These are phyloP conservation scores for Tholera decimalis DNA, from an alignment of 2,888 invertebrate genomes.

Conservation along the genomic window DNA sequence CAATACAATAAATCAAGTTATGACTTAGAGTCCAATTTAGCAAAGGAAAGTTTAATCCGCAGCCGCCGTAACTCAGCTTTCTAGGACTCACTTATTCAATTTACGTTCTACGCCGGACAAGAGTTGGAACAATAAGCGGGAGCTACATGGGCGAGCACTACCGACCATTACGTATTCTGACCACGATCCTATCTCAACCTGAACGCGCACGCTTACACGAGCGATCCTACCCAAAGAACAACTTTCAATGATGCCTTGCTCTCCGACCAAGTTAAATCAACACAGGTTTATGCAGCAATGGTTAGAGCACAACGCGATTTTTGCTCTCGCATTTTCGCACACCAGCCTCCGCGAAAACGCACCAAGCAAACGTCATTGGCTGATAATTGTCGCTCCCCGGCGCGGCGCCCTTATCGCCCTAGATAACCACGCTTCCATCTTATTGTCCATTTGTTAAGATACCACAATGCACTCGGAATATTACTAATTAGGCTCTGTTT, in stretches of 20 bases:
- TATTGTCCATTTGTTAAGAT: conserved; percentile 88
- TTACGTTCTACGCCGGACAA: conserved; percentile 78
- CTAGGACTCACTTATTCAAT: conserved; percentile 83
- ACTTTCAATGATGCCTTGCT: conserved; percentile 50
- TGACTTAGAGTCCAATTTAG: conserved; percentile 78
- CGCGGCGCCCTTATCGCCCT: conserved; percentile 87
- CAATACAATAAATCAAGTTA: conserved; percentile 72
- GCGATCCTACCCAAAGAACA: conserved; percentile 42
- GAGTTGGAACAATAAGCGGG: conserved; percentile 81
- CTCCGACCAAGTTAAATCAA: conserved; percentile 11
- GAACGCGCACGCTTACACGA: conserved; percentile 61
- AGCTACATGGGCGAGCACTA: conserved; percentile 88
- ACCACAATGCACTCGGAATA: conserved; percentile 90
- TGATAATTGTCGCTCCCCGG: conserved; percentile 89
- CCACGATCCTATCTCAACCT: conserved; percentile 80
- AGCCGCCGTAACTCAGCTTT: conserved; percentile 71
- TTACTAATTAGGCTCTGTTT: conserved; percentile 91
- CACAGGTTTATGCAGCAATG: conserved; percentile 68
- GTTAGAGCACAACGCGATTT: conserved; percentile 43
- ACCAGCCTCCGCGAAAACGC: conserved; percentile 70
- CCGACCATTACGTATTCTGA: conserved; percentile 88
- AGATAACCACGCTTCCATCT: conserved; percentile 88
- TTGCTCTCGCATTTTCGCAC: conserved; percentile 36
- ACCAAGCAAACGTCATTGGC: conserved; percentile 77
- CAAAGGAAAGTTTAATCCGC: conserved; percentile 69